Conservation (phyloP, 2,888 invertebrate genomes). For the Chydorus sphaericus region DNA sequence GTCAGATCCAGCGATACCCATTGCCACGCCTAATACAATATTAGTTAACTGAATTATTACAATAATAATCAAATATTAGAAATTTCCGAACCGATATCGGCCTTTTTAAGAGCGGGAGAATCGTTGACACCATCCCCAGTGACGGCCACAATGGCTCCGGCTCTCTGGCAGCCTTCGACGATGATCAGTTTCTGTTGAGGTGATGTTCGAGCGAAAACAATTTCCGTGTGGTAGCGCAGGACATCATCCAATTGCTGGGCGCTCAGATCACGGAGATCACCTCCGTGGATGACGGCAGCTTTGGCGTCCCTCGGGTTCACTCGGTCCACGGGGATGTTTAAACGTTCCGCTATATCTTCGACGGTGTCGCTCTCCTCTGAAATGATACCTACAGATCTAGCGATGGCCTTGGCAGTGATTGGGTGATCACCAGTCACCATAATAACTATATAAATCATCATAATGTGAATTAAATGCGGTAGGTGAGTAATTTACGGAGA, state of each 20-base stretch:
- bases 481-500: too few species aligned
- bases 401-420: conserved; percentile 59
- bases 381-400: conserved; percentile 55
- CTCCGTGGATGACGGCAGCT: conserved; percentile 34
- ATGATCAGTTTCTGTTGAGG: conserved; percentile 37
- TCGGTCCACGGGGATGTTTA: conserved; percentile 27
- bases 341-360: conserved; percentile 33
- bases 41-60: not conserved
- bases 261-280: conserved; percentile 27
- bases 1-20: conserved; percentile 89
- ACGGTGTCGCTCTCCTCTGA: conserved; percentile 33
- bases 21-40: conserved; percentile 55
- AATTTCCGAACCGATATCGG: conserved; percentile 33
- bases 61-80: not conserved
- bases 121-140: conserved; percentile 44
- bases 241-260: conserved; percentile 25
- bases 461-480: not conserved
- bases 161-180: conserved; percentile 41
- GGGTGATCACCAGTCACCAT: conserved; percentile 75
- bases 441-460: conserved; percentile 28
- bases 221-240: conserved; percentile 31
- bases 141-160: conserved; percentile 41
- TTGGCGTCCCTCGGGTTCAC: conserved; percentile 26
- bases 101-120: conserved; percentile 42
- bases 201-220: conserved; percentile 36